Evolutionary conservation across 2,888 invertebrate species (phyloP), one percentile per base, ranked within the genome.

Genomic region (Digitonthophagus gazella): DNA sequence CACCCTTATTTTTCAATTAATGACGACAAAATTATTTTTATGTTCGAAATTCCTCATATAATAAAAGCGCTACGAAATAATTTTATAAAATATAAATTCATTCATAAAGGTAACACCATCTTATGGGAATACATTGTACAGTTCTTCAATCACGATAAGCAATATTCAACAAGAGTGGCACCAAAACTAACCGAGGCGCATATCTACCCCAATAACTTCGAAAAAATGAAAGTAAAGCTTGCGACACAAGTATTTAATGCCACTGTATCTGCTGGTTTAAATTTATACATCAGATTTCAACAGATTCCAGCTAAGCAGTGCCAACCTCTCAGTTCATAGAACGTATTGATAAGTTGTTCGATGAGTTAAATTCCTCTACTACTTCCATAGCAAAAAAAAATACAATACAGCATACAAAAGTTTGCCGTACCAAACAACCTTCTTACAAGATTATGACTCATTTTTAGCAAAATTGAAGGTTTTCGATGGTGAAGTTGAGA

Each of bases 171-270:
- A 44, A 63, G 70, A 65, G 5, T 58, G 61, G 75, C 71, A 15
- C 74, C 72, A 54, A 74, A 74, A 70, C 54, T 74, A 15, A 73
- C 72, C 2, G 66, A 74, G 20, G 58, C 71, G 1, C 75, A 75
- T 69, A 66, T 75, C 6, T 58, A 65, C 67, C 73, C 72, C 57
- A 71, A 67, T 11, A 73, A 67, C 57, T 73, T 75, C 67, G 69
- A 75, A 67, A 73, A n/a, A n/a, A n/a, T n/a, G n/a, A n/a, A n/a
- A n/a, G n/a, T n/a, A n/a, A n/a, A n/a, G n/a, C n/a, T n/a, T 74
- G 73, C 71, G 71, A 55, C 65, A 3, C 75, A 75, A 70, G 54
- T 74, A 44, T 68, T 75, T 1, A 75, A 75, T 69, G 54, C 56
- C n/a, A 72, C 74, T 57, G 74, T 75, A 6, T 70, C 75, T 57